Percentiles rank a stretch among this genome's conserved stretches.
Conservation (phyloP, 64 coral and sea anemone species). For the Pocillopora verrucosa region DNA sequence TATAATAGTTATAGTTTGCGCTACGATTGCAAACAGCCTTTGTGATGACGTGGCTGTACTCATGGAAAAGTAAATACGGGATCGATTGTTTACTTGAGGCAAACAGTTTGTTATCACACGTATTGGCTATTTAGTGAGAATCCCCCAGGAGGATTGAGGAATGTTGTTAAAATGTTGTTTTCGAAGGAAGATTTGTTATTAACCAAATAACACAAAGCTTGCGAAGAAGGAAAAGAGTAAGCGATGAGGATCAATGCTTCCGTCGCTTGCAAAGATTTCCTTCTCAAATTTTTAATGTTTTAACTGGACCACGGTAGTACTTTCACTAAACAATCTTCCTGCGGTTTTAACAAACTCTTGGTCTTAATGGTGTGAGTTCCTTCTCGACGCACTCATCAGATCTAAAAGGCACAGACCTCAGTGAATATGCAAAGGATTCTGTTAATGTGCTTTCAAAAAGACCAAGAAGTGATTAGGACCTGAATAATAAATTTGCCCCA, state of each 20-base stretch:
- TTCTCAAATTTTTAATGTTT: not conserved
- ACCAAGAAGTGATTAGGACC: conserved; percentile 23
- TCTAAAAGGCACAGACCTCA: not conserved
- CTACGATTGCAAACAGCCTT: not conserved
- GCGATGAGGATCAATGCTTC: not conserved
- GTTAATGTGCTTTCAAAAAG: conserved; percentile 3
- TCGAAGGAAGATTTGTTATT: not conserved
- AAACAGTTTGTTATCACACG: conserved; percentile 27
- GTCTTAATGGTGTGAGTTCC: not conserved
- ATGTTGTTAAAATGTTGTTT: not conserved
- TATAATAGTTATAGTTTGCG: not conserved
- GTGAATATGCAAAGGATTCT: not conserved
- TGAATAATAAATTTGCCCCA: conserved; percentile 34
- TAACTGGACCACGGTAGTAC: not conserved
- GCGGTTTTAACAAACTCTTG: not conserved
- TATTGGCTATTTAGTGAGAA: conserved; percentile 6
- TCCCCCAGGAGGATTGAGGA: not conserved
- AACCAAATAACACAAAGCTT: conserved; percentile 3
- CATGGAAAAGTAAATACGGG: conserved; percentile 2
- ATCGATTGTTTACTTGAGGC: conserved; percentile 1
- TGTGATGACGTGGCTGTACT: conserved; percentile 23
- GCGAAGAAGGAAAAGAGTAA: not conserved
- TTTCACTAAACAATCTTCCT: not conserved
- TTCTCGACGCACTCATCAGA: not conserved
- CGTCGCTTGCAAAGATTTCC: not conserved